Percentiles rank a stretch among this genome's conserved stretches.
Conservation (phyloP, 2,888 invertebrate genomes). For the Tenthredo livida region DNA sequence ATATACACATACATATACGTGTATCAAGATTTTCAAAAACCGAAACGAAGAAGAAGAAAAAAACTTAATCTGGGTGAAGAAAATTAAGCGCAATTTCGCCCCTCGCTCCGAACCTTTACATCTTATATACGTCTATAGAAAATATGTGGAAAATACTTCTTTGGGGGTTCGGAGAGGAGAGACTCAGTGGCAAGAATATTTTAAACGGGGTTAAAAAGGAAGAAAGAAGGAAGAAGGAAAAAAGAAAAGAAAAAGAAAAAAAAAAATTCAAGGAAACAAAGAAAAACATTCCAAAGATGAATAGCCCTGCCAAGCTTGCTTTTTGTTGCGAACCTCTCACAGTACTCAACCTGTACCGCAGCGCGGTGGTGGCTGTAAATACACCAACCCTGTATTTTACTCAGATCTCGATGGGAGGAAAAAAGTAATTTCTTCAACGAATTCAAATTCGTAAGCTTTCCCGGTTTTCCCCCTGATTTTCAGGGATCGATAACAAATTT, state of each 20-base stretch:
- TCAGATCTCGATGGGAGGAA: not conserved
- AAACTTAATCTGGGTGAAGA: not conserved
- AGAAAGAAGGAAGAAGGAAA: not conserved
- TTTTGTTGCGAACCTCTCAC: not conserved
- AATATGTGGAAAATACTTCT: not conserved
- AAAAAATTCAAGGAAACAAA: not conserved
- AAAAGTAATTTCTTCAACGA: not conserved
- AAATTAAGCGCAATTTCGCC: not conserved
- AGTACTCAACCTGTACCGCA: not conserved
- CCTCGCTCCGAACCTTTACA: not conserved
- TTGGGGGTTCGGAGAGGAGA: not conserved
- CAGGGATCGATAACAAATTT: too few relatives aligned
- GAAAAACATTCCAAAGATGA: conserved; percentile 14
- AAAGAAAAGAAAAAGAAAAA: not conserved
- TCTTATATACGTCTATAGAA: not conserved
- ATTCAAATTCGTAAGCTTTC: not conserved
- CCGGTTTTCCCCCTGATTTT: too few relatives aligned
- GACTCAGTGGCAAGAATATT: not conserved
- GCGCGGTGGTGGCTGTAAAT: not conserved
- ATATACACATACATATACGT: not conserved
- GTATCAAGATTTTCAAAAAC: not conserved
- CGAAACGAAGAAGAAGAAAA: not conserved
- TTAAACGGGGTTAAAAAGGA: conserved; percentile 10
- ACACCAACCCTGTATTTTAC: not conserved
- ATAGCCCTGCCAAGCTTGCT: not conserved